A percentile compares a stretch with the other conserved stretches of the same genome.
Conservation (phyloP, 2,113 vertebrate species). For the Callocephalon fimbriatum region DNA sequence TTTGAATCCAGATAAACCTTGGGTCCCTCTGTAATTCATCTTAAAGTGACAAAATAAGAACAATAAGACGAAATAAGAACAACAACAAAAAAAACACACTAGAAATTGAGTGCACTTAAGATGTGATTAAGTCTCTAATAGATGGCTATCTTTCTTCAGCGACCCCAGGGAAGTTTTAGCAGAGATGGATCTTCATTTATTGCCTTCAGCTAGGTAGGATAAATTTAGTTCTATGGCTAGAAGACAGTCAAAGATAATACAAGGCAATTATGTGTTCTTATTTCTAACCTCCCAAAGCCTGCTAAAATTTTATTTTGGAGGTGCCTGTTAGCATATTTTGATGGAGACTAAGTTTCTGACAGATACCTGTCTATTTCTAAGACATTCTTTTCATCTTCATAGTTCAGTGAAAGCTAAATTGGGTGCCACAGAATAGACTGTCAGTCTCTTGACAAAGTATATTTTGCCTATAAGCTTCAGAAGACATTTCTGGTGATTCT, state of each 20-base stretch:
- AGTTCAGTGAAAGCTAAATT: background rate
- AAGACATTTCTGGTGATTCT: background rate
- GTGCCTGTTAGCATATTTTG: background rate
- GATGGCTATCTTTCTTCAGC: background rate
- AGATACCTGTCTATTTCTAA: background rate
- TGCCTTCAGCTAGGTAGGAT: background rate
- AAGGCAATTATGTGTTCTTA: background rate
- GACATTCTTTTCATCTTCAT: background rate
- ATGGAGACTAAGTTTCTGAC: background rate
- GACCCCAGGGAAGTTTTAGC: background rate
- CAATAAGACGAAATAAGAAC: background rate
- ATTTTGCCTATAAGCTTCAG: background rate
- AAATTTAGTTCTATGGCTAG: background rate
- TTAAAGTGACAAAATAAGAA: background rate
- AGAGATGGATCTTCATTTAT: background rate
- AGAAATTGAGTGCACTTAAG: background rate
- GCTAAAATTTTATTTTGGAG: background rate
- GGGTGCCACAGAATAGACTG: background rate
- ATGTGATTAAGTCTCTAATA: background rate
- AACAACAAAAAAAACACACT: background rate
- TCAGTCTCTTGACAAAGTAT: background rate
- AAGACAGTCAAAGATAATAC: background rate
- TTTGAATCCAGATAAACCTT: background rate
- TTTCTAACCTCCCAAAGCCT: background rate
- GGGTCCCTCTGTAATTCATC: background rate